These are phyloP conservation scores for Eupithecia tripunctaria DNA, from an alignment of 2,888 invertebrate species.

Conservation along the genomic window DNA sequence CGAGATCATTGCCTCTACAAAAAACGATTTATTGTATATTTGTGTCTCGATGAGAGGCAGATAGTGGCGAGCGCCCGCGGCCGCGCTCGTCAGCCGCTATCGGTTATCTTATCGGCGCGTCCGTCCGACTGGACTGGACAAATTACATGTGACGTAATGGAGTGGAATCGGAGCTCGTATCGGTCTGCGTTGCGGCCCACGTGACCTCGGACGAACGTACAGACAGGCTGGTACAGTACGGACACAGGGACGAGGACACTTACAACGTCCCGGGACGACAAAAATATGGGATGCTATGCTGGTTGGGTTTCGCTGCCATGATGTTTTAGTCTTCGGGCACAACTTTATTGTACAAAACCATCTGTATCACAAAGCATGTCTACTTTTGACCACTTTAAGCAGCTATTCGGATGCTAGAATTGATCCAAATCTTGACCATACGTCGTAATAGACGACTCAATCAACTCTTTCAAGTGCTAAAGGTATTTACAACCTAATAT, in stretches of 20 bases:
- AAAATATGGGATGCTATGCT: not conserved
- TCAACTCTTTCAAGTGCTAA: not conserved
- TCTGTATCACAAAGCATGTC: too few relatives aligned
- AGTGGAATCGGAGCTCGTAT: not conserved
- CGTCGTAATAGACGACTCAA: not conserved
- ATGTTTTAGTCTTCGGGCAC: not conserved
- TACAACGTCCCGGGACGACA: not conserved
- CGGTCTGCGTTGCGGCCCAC: not conserved
- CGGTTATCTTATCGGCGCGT: not conserved
- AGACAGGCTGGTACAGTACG: not conserved
- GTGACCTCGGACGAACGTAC: not conserved
- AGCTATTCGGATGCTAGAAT: too few relatives aligned
- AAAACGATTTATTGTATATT: not conserved
- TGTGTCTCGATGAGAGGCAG: not conserved
- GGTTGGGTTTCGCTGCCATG: not conserved
- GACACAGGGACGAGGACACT: not conserved
- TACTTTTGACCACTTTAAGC: too few relatives aligned
- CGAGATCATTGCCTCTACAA: not conserved
- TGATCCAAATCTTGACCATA: too few relatives aligned
- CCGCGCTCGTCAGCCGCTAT: not conserved
- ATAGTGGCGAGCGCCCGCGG: not conserved
- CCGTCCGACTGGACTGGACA: not conserved
- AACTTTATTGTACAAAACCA: not conserved
- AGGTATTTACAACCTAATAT: too few relatives aligned
- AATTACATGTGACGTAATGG: conserved; percentile 10